A percentile compares a stretch with the other conserved stretches of the same genome.
These are phyloP conservation scores for Corynorhinus townsendii DNA, from an alignment of 2,113 vertebrate species.

Conservation along the genomic window DNA sequence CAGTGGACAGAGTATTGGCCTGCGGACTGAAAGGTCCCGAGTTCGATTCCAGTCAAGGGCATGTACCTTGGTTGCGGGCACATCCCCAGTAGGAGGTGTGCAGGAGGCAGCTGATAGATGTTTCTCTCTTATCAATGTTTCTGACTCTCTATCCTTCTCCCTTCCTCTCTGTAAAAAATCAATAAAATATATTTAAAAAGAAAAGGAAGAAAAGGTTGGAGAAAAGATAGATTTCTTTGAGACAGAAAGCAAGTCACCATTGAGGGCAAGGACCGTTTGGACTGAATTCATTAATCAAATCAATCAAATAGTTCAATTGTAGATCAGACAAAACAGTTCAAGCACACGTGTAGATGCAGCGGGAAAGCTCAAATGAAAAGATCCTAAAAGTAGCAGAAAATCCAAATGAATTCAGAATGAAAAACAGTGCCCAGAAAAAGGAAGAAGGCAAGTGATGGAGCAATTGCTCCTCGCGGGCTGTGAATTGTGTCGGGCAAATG, in stretches of 20 bases:
- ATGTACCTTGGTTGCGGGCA: too few species aligned
- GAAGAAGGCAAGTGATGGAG: not conserved
- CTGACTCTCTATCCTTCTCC: too few species aligned
- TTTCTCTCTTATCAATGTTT: too few species aligned
- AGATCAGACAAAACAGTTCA: conserved; percentile 11
- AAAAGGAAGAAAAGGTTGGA: not conserved
- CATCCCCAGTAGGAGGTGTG: too few species aligned
- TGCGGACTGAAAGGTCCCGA: too few species aligned
- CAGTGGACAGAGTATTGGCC: too few species aligned
- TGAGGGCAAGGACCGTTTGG: not conserved
- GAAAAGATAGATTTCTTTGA: not conserved
- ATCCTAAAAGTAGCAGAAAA: not conserved
- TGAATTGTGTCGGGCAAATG: conserved; percentile 27
- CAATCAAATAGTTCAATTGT: conserved; percentile 19
- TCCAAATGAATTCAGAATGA: conserved; percentile 16
- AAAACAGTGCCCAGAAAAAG: not conserved
- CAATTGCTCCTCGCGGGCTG: not conserved
- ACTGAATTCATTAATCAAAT: conserved; percentile 40
- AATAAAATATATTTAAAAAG: not conserved
- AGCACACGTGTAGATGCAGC: not conserved
- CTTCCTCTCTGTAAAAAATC: too few species aligned
- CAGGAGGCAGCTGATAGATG: too few species aligned
- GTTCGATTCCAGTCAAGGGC: too few species aligned
- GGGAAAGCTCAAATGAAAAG: not conserved
- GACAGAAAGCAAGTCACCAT: not conserved